Evolutionary conservation across 2,888 invertebrate species (phyloP).

Genomic region (Conomelus anceps): DNA sequence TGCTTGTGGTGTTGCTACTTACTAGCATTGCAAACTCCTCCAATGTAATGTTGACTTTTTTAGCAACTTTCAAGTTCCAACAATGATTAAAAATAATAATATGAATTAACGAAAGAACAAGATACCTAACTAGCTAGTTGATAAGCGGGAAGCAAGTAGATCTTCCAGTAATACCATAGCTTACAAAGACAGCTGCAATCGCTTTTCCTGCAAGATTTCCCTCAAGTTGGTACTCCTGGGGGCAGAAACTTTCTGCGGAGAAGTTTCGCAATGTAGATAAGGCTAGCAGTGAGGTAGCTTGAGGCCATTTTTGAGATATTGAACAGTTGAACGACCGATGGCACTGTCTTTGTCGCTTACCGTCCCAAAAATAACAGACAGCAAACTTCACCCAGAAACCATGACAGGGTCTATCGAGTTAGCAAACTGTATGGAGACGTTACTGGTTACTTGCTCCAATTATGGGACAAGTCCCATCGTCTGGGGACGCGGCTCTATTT

Average conservation of each 20-base stretch:
- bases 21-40: no score
- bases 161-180: no score
- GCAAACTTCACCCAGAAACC: background rate
- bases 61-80: no score
- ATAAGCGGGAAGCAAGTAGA: background rate
- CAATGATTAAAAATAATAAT: no score
- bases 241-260: background rate
- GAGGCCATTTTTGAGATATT: background rate
- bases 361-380: background rate
- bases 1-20: no score
- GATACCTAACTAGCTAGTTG: no score
- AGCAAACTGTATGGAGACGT: background rate
- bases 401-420: no score
- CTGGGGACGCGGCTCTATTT: background rate
- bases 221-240: background rate
- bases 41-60: no score
- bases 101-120: no score
- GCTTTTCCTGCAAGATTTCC: background rate
- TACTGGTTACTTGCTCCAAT: background rate
- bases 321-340: background rate
- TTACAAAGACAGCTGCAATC: background rate
- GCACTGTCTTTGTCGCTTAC: background rate
- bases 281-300: no score
- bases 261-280: background rate
- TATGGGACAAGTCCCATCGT: background rate